These are phyloP conservation scores for Sphecodes monilicornis DNA, from an alignment of 2,888 invertebrate genomes.

Conservation along the genomic window DNA sequence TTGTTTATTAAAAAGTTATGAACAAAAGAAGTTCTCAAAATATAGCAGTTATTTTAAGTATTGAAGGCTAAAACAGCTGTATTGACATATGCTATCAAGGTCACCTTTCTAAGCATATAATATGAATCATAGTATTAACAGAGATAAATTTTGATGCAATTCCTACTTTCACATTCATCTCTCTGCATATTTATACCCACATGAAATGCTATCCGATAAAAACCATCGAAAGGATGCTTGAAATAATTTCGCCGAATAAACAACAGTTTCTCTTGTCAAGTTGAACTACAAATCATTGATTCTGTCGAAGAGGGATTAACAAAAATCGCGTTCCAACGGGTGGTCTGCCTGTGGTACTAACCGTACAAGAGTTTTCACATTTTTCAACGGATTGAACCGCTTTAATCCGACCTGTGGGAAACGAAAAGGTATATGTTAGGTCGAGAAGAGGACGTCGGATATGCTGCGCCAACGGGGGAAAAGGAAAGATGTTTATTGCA, in stretches of 20 bases:
- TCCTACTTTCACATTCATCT: background rate
- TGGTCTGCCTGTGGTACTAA: background rate
- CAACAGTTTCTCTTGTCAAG: background rate
- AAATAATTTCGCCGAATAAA: slow-evolving; percentile 5
- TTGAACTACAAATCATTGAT: slow-evolving; percentile 8
- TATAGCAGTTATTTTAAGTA: too few relatives aligned
- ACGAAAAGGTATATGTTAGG: slow-evolving; percentile 6
- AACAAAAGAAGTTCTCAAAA: too few relatives aligned
- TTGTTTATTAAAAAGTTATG: too few relatives aligned
- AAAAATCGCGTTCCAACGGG: background rate
- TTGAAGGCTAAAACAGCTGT: too few relatives aligned
- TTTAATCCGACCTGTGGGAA: slow-evolving; percentile 28
- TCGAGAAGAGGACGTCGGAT: slow-evolving; percentile 15
- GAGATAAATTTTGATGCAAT: background rate
- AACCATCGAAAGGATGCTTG: slow-evolving; percentile 4
- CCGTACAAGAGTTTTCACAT: slow-evolving; percentile 30
- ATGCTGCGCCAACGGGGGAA: slow-evolving; percentile 2
- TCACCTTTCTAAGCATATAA: background rate
- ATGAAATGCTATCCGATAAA: background rate
- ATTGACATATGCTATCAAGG: too few relatives aligned
- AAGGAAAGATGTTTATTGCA: slow-evolving; percentile 26
- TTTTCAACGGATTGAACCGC: slow-evolving; percentile 41
- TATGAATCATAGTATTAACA: background rate
- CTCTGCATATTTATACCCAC: background rate
- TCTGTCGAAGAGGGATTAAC: slow-evolving; percentile 4